Percentiles rank a stretch among this genome's conserved stretches.
phyloP scores from a whole-genome alignment of 2,888 invertebrate genomes.

The Trisateles emortualis region DNA sequence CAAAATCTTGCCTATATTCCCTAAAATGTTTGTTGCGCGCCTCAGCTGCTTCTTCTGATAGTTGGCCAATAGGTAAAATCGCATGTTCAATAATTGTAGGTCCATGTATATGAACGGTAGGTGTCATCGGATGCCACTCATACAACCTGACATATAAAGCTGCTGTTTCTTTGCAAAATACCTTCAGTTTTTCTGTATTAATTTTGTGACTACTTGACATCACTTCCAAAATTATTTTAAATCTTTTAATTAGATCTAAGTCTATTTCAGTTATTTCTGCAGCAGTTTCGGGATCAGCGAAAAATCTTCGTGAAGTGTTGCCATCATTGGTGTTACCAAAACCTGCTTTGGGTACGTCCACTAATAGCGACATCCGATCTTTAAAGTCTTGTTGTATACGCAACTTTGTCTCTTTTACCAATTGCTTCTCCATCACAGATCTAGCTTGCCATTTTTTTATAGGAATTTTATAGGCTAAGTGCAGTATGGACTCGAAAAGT shows the following conservation, averaged over 20 bases:
- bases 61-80: no score
- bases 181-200: not conserved
- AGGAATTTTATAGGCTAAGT: slow-evolving; percentile 12
- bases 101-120: no score
- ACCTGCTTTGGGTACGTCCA: not conserved
- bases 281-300: no score
- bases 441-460: slow-evolving; percentile 4
- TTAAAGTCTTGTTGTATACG: slow-evolving; percentile 1
- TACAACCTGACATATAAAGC: no score
- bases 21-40: no score
- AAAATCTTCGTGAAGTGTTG: not conserved
- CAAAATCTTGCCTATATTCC: no score
- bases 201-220: slow-evolving; percentile 4
- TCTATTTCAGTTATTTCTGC: not conserved
- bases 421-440: not conserved
- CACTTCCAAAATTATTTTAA: slow-evolving; percentile 7
- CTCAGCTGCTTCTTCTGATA: no score
- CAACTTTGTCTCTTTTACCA: slow-evolving; percentile 6
- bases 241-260: slow-evolving; percentile 5
- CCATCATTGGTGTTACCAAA: no score
- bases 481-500: slow-evolving; percentile 12
- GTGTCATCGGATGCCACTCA: no score
- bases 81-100: no score
- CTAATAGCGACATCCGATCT: not conserved
- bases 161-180: no score